Base-by-base conservation (phyloP, 2,888 invertebrate genomes). In the Neuroscelio doddi region DNA sequence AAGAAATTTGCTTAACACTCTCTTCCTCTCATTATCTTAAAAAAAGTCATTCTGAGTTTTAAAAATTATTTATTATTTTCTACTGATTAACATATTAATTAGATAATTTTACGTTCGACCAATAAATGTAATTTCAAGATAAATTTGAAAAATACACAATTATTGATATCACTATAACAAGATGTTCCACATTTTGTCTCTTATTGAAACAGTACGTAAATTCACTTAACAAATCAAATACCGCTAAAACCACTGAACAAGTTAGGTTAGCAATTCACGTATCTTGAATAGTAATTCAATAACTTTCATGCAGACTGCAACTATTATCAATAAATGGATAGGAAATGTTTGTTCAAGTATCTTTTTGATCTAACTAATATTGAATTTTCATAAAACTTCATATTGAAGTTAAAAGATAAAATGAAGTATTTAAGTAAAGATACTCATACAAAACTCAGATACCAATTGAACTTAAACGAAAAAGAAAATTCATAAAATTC, bases 151-250 rank as follows among this genome's bases (percentile, higher is more conserved):
- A n/a, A n/a, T n/a, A n/a, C n/a, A n/a, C n/a, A n/a, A n/a, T 57
- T 41, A 38, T 57, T 26, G 39, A 45, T 58, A 57, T 63, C 59
- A 52, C 47, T 58, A 44, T 15, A 39, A 32, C 24, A 47, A 59
- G 63, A 52, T 52, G 56, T 61, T 56, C 59, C 36, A 12, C 29
- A 15, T 53, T 61, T 49, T 47, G 51, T 58, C 39, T 65, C 47
- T 34, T 44, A 51, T 64, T 75, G 77, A 75, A 81, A 78, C 78
- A 81, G 78, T 81, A 79, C 73, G 79, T 75, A 77, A 82, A 82
- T 82, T 80, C 80, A 81, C 79, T 82, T 77, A 81, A 80, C 82
- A 81, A 81, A 81, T 82, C 80, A 82, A 82, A 81, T 82, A 80
- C 80, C 81, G 75, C 80, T 80, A 80, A 83, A 81, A 82, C 81